A percentile compares a stretch with the other conserved stretches of the same genome.
Evolutionary conservation across 2,888 invertebrate species (phyloP).

Genomic region (Hesperia comma): DNA sequence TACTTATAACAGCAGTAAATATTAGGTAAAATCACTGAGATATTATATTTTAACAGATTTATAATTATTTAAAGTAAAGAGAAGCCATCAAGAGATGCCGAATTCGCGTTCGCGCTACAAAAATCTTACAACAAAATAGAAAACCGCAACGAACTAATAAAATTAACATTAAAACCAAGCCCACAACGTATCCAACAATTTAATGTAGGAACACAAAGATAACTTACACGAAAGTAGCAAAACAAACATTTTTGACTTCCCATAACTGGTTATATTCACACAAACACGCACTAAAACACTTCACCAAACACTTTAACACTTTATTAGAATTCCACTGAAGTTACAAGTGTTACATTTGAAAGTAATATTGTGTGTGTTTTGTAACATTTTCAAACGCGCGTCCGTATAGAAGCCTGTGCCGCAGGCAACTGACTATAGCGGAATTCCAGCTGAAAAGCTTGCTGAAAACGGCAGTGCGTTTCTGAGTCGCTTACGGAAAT

Average conservation of each 20-base stretch:
- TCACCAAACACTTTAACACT: neutral
- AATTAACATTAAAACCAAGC: slow-evolving; percentile 10
- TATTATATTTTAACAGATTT: too few species aligned
- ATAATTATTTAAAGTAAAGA: neutral
- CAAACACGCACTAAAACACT: slow-evolving; percentile 10
- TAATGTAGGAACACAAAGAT: neutral
- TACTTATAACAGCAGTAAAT: too few species aligned
- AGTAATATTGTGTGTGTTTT: neutral
- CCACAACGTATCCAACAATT: neutral
- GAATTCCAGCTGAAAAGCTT: slow-evolving; percentile 21
- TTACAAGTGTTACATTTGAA: neutral
- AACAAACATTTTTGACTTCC: slow-evolving; percentile 6
- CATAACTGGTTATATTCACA: slow-evolving; percentile 8
- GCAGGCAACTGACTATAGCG: slow-evolving; percentile 32
- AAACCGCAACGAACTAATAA: neutral
- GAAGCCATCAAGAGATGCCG: neutral
- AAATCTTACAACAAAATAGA: neutral
- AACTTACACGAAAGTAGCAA: slow-evolving; percentile 5
- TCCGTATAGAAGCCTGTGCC: slow-evolving; percentile 23
- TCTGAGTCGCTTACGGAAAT: slow-evolving; percentile 8
- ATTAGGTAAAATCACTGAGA: too few species aligned
- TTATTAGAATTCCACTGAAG: slow-evolving; percentile 3
- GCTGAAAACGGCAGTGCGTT: slow-evolving; percentile 6
- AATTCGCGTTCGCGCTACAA: neutral
- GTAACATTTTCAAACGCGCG: slow-evolving; percentile 10